Conservation (phyloP, 1,140 invertebrate genomes). For the Conus betulinus region DNA sequence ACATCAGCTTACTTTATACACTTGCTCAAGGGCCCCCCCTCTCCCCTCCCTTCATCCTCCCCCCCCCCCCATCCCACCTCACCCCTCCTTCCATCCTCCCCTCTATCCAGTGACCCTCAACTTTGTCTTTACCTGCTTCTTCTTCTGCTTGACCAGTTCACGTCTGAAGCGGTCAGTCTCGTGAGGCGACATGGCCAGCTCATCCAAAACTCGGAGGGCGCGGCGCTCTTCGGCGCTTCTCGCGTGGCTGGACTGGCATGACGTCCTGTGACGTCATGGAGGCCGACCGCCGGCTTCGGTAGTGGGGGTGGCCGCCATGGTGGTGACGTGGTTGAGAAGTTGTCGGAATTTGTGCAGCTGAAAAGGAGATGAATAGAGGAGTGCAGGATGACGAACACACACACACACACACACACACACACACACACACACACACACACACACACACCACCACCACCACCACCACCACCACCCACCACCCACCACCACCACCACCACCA, state of each 20-base stretch:
- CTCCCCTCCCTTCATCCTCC: no score
- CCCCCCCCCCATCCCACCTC: no score
- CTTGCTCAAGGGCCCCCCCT: no score
- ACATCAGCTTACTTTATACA: no score
- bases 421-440: no score
- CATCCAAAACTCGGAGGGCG: not conserved
- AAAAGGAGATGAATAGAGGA: not conserved
- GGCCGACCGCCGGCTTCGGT: not conserved
- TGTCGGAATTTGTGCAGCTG: slow-evolving; percentile 17
- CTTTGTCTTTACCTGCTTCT: not conserved
- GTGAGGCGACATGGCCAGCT: slow-evolving; percentile 3
- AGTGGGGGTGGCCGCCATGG: not conserved
- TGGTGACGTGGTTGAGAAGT: not conserved
- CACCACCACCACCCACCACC: no score
- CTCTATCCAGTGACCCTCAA: no score
- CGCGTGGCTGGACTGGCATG: not conserved
- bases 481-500: no score
- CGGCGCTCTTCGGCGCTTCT: slow-evolving; percentile 12
- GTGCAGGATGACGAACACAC: no score
- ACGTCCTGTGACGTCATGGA: not conserved
- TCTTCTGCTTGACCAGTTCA: slow-evolving; percentile 8
- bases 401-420: no score
- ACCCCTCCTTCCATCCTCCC: no score
- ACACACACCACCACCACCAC: no score
- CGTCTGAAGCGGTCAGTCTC: not conserved